Conservation (phyloP, 2,113 vertebrate species). For the Scophthalmus maximus region DNA sequence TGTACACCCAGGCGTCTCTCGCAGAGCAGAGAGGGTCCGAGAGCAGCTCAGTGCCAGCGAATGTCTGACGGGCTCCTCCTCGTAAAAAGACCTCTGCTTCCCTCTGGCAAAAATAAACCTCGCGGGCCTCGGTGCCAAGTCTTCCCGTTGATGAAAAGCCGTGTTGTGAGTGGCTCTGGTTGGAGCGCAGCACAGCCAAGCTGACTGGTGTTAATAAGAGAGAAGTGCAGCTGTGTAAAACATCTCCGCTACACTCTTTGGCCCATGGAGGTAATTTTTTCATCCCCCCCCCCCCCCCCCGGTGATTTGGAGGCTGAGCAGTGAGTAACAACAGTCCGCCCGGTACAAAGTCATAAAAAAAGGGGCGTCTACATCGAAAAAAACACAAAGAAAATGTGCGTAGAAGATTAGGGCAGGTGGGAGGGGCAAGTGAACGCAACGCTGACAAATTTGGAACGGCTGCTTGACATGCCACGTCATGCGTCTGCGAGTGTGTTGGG, state of each 20-base stretch:
- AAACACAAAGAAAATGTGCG: constrained; percentile 1
- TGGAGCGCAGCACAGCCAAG: constrained; percentile 50
- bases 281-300: no score
- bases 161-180: constrained; percentile 64
- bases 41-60: constrained; percentile 37
- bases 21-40: neutral
- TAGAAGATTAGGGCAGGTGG: neutral
- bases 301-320: constrained; percentile 19
- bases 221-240: constrained; percentile 52
- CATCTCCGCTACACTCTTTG: constrained; percentile 31
- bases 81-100: constrained; percentile 57
- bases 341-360: no score
- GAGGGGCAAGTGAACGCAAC: neutral
- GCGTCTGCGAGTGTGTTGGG: constrained; percentile 28
- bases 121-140: constrained; percentile 49
- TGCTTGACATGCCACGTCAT: constrained; percentile 16
- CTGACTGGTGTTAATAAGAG: constrained; percentile 67
- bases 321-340: neutral
- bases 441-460: neutral
- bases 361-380: neutral
- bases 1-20: constrained; percentile 29
- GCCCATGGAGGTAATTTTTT: constrained; percentile 62
- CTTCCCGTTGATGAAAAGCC: constrained; percentile 68
- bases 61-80: constrained; percentile 50
- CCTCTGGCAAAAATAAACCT: constrained; percentile 65